Percentiles rank a stretch among this genome's conserved stretches.
phyloP scores from a whole-genome alignment of 1,140 invertebrate genomes.

The Zaprionus inermis region DNA sequence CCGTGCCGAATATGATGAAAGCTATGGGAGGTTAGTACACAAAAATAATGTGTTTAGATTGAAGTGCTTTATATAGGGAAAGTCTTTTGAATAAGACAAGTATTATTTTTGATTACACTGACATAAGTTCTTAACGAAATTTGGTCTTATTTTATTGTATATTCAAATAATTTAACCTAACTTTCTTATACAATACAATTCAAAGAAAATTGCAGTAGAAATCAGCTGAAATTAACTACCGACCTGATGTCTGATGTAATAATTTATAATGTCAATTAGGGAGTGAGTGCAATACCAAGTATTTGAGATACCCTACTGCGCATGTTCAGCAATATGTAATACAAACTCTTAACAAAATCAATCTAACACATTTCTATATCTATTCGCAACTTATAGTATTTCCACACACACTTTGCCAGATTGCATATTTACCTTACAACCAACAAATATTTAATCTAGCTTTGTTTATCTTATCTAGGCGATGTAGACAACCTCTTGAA shows the following conservation, averaged over 20 bases:
- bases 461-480: conserved; percentile 30
- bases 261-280: not conserved
- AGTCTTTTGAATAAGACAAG: no score
- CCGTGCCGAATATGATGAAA: conserved; percentile 34
- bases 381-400: not conserved
- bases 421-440: not conserved
- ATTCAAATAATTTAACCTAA: no score
- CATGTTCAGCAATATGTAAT: not conserved
- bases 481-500: conserved; percentile 48
- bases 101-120: no score
- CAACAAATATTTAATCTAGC: not conserved
- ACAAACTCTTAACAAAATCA: not conserved
- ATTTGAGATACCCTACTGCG: not conserved
- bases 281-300: not conserved
- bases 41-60: no score
- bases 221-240: not conserved
- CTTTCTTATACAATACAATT: no score
- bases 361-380: not conserved
- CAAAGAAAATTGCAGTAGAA: not conserved
- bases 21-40: conserved; percentile 55
- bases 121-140: no score
- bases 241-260: not conserved
- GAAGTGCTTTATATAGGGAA: no score
- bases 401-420: not conserved
- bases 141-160: no score